Conservation (phyloP, 2,888 invertebrate genomes). For the Eretmocerus hayati region DNA sequence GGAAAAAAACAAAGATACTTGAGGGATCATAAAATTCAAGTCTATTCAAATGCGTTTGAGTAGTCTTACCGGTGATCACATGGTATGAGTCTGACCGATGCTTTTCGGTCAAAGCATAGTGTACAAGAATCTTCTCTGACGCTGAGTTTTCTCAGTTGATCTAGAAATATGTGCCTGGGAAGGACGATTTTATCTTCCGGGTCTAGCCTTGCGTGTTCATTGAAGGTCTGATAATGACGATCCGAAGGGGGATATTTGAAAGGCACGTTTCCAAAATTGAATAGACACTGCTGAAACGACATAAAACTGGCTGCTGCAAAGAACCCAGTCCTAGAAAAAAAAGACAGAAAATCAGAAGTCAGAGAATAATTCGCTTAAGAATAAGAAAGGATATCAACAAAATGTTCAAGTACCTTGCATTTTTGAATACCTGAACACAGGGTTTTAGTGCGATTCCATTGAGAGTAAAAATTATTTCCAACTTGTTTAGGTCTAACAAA, state of each 20-base stretch:
- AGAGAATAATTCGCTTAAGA: no score
- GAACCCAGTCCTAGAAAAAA: conserved; percentile 64
- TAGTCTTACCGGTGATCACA: conserved; percentile 71
- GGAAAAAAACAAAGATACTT: no score
- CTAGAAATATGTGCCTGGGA: conserved; percentile 74
- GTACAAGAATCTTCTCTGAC: conserved; percentile 80
- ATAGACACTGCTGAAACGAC: conserved; percentile 92
- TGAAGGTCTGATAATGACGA: conserved; percentile 64
- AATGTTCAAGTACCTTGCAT: conserved; percentile 56
- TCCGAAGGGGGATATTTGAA: conserved; percentile 70
- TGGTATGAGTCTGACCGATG: conserved; percentile 67
- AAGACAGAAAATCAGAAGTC: no score
- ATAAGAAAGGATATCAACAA: no score
- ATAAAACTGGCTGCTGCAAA: conserved; percentile 94
- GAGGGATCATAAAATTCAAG: background rate
- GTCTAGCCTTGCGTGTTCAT: conserved; percentile 68
- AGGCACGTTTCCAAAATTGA: conserved; percentile 81
- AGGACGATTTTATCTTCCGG: conserved; percentile 73
- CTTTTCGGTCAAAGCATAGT: conserved; percentile 76
- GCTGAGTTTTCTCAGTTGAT: conserved; percentile 64
- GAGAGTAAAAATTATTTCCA: conserved; percentile 72
- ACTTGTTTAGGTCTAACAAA: conserved; percentile 67
- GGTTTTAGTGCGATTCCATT: conserved; percentile 69
- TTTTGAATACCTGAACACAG: conserved; percentile 68
- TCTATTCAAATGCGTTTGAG: conserved; percentile 7